Evolutionary conservation across 2,888 invertebrate species (phyloP), one percentile per base, ranked within the genome.

Genomic region (Trisateles emortualis): DNA sequence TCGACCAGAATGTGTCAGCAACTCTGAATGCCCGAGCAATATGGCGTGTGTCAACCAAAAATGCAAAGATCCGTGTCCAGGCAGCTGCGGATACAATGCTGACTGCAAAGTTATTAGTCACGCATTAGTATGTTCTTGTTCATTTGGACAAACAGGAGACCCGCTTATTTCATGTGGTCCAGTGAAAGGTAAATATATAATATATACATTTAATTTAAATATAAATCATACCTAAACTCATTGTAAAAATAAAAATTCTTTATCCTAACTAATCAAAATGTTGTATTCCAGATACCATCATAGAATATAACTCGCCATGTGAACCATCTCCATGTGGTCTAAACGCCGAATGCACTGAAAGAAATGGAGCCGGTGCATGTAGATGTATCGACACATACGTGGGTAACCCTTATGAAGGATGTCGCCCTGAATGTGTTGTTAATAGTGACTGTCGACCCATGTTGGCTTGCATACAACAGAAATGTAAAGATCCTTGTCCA

Each of bases 401-500:
- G 42, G 90, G 88, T 36, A 88, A 91, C 64, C 91, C 90, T 52
- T 87, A 89, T 63, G 87, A 92, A 62, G 96, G 96, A 14, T 97
- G 97, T 80, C 94, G 96, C 52, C 96, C 96, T 0, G 97, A 97
- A 86, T 97, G 97, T 83, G 94, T 96, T 3, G 94, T 96, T 45
- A 97, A 96, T 78, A 94, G 95, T 10, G 97, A 97, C 79, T 97
- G 97, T 76, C 88, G 95, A 6, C 95, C 95, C 36, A 94, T 95
- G 79, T 90, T 94, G 73, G 96, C 97, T 29, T 97, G 97, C 75
- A 93, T 96, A 22, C 95, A 96, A 83, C 95, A 95, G 73, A 96
- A 95, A 87, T 96, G 96, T 82, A 94, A 93, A 78, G 95, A 97
- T 83, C 97, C 97, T 10, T 98, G 97, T 69, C 95, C 95, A 0